Base-by-base conservation (phyloP, 2,888 invertebrate species). In the Norana najaformis region DNA sequence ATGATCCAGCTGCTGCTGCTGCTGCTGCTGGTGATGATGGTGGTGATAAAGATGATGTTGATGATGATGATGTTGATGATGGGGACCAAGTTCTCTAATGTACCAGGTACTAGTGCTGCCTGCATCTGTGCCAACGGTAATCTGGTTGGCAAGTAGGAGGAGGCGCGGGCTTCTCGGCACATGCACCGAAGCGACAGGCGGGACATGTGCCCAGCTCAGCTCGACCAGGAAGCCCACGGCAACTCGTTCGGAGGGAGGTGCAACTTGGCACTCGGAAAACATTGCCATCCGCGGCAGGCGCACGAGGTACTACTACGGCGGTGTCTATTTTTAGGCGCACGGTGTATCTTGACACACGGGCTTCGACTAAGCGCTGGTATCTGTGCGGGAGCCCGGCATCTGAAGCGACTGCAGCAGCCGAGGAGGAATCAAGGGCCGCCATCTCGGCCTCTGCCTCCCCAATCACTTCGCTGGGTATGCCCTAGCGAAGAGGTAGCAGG, bases 131-230 rank as follows among this genome's bases (percentile, higher is more conserved):
- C 69, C 69, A 11, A n/a, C n/a, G 69, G 69, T 69, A 69, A 69
- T 69, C 69, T 23, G n/a, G 69, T 69, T 4, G 69, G 69, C n/a
- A 69, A n/a, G 6, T 69, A 53, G 53, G 30, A 30, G 69, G 69
- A 30, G 69, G 30, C 69, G n/a, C 69, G 30, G 69, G 69, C 69
- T 69, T 69, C 69, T 69, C 69, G 69, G 69, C 69, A 69, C 69
- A 69, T n/a, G 69, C 69, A 69, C n/a, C n/a, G 53, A n/a, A 69
- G n/a, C 30, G 69, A 69, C 69, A 69, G 47, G 69, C 69, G 16
- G 69, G 69, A 69, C 69, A 69, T 69, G 69, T 69, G 69, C 69
- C 69, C 69, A 69, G 69, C 69, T 69, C 69, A 69, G 69, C n/a
- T n/a, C 69, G n/a, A 69, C 69, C 69, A 69, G 69, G 69, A 69